These are phyloP conservation scores for Holothuria scabra DNA, from an alignment of 53 echinoderm and acorn worm species.

Conservation along the genomic window DNA sequence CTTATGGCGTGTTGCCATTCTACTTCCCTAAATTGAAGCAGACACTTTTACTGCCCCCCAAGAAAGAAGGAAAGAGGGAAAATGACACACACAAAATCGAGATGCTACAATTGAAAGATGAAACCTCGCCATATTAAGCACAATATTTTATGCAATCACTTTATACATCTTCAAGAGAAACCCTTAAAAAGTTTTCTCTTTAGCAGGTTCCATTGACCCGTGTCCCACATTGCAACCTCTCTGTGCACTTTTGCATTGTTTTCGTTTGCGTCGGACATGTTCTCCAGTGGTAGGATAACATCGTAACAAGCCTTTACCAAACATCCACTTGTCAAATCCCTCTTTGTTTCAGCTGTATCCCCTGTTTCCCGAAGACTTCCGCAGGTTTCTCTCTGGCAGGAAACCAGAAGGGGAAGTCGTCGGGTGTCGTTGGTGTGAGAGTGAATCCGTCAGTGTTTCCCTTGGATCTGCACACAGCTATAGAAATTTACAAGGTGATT, in stretches of 20 bases:
- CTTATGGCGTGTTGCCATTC: too few species aligned
- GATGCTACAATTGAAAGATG: not conserved
- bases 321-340: conserved; percentile 23
- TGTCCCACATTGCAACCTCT: too few species aligned
- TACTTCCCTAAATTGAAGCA: too few species aligned
- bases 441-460: too few species aligned
- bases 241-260: too few species aligned
- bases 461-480: too few species aligned
- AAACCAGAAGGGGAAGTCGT: conserved; percentile 20
- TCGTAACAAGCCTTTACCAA: conserved; percentile 13
- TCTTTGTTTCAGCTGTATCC: conserved; percentile 34
- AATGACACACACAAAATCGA: not conserved
- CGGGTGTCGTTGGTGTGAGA: not conserved
- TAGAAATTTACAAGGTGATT: too few species aligned
- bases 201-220: too few species aligned
- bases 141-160: not conserved
- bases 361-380: conserved; percentile 27
- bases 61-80: not conserved
- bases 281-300: not conserved
- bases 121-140: too few species aligned
- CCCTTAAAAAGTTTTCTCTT: too few species aligned
- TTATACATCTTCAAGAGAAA: not conserved
- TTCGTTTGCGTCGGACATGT: too few species aligned
- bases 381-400: conserved; percentile 28
- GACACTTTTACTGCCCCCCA: too few species aligned